Base-by-base conservation (phyloP, 64 coral and sea anemone species). In the Acropora yongei region DNA sequence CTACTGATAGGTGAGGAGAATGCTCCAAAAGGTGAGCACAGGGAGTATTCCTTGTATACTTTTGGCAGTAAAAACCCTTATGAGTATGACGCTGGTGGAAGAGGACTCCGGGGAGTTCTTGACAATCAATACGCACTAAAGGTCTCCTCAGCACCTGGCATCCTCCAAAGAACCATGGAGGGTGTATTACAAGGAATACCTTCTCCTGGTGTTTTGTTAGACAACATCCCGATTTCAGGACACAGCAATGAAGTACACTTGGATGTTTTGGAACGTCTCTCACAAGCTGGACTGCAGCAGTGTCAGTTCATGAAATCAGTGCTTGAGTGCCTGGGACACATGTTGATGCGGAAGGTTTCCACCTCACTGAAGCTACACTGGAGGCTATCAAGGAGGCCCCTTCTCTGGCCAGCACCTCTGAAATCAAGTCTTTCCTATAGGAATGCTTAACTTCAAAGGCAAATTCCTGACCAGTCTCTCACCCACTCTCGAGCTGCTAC, bases 131-230 rank as follows among this genome's bases (percentile, higher is more conserved):
- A 86, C 82, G 2, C 90, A 92, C 69, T 46, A 46, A 48, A 82
- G 6, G 41, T 87, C 3, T 67, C 49, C 6, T 92, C 71, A 9
- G 79, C 39, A 5, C 51, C 83, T 30, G 91, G 67, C 16, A 86
- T 55, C 88, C 80, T 87, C 68, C 89, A 92, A 43, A 55, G 90
- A 17, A 92, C 80, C 13, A 87, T 75, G 41, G 91, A 93, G 4
- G 75, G 1, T 55, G 3, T 88, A 7, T 48, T 88, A 5, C 85
- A 88, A 92, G 71, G 73, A 18, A 44, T 65, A 16, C 68, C 68
- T 71, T 71, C 68, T n/a, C 19, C 68, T 20, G 68, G 6, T 4
- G 17, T 71, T 71, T 30, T n/a, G 17, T 71, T 71, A 71, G 19
- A 71, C 68, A 71, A 71, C 0, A 71, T 71, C 68, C 68, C 39